Evolutionary conservation across 2,888 invertebrate species (phyloP), one percentile per base, ranked within the genome.

Genomic region (Allophyes oxyacanthae): DNA sequence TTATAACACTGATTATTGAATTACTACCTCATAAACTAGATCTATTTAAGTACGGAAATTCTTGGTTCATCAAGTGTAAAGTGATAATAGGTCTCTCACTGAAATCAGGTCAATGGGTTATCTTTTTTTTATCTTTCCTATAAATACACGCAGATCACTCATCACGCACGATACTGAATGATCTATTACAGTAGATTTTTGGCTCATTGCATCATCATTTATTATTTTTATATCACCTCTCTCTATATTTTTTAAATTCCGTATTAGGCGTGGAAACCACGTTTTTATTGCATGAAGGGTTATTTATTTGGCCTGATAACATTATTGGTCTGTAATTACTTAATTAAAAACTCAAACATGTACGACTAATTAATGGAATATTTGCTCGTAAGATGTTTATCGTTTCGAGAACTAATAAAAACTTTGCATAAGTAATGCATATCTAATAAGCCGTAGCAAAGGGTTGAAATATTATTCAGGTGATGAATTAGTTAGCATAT

Each of bases 151-250:
- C 57, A 33, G 37, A 41, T 63, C 63, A 68, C 5, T 48, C 38
- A 25, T 38, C 20, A 28, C 3, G 13, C 13, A 28, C 11, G 20
- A 41, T 15, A 20, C 6, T 53, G 55, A 49, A 32, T 65, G 63
- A 56, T 63, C 34, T 26, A 32, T 10, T 14, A 44, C 38, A 11
- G 14, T 37, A 55, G 48, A 52, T 49, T 42, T 42, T 14, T 51
- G 42, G 15, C 32, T 37, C 28, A 14, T 66, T 66, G 41, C 65
- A 28, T 69, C 20, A 20, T 4, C 66, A 66, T 41, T 36, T 46
- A 54, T 46, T 55, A 6, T 43, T n/a, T n/a, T n/a, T 4, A 20
- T 51, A 40, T 50, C 33, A 37, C 40, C 37, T 48, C 20, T 43
- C 33, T 10, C 15, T 26, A n/a, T 25, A 43, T 52, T 41, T 34